A percentile compares a stretch with the other conserved stretches of the same genome.
These are phyloP conservation scores for Nemopilema nomurai DNA, from an alignment of 30 jellyfish, hydroid and myxozoan species.

Conservation along the genomic window DNA sequence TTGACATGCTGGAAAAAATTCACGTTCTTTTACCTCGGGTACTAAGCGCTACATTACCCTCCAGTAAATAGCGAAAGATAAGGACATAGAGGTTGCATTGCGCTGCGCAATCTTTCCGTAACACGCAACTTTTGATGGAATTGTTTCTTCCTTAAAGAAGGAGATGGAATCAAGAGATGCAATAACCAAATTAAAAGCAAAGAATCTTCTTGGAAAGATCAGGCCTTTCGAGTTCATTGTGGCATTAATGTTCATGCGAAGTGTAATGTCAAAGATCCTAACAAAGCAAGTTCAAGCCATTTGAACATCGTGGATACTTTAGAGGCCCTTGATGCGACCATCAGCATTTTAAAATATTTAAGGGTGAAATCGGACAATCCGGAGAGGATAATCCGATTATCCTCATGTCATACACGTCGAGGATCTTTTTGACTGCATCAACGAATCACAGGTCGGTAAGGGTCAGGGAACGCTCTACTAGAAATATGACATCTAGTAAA, in stretches of 20 bases:
- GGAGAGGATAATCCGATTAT: too few relatives aligned
- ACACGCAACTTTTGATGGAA: conserved; percentile 58
- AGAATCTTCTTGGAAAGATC: conserved; percentile 11
- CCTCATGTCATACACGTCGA: too few relatives aligned
- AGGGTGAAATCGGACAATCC: too few relatives aligned
- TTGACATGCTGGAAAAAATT: conserved; percentile 52
- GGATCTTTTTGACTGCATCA: too few relatives aligned
- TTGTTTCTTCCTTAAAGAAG: conserved; percentile 37
- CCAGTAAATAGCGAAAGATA: conserved; percentile 50
- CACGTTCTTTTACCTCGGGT: conserved; percentile 59
- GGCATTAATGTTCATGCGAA: conserved; percentile 40
- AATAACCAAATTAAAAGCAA: conserved; percentile 30
- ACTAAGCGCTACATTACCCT: conserved; percentile 61
- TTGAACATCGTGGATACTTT: conserved; percentile 45
- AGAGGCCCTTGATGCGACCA: conserved; percentile 58
- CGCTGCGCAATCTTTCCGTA: conserved; percentile 44
- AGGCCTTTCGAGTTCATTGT: conserved; percentile 50
- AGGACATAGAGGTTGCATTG: conserved; percentile 58
- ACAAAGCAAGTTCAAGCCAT: conserved; percentile 46
- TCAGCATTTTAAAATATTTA: conserved; percentile 19
- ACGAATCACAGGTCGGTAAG: too few relatives aligned
- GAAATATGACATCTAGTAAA: too few relatives aligned
- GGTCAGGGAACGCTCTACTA: too few relatives aligned
- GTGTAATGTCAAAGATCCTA: conserved; percentile 52
- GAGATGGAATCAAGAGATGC: background rate